Evolutionary conservation across 2,888 invertebrate genomes (phyloP), one percentile per base, ranked within the genome.

Genomic region (Pristionchus fissidentatus): DNA sequence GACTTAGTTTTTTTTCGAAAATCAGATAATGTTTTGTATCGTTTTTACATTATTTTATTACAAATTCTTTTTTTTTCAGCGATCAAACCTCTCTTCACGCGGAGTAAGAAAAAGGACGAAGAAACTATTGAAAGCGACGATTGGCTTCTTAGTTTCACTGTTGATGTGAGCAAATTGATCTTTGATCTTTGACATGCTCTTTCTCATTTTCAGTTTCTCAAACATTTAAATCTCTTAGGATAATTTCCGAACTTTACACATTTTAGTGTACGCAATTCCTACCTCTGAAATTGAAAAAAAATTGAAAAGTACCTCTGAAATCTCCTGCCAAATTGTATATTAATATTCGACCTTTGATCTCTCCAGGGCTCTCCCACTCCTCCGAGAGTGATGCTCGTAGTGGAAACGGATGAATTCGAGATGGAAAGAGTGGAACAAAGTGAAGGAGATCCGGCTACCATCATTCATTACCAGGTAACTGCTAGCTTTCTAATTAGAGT

Each of bases 61-160:
- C 10, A 10, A 15, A 49, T 19, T 15, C 10, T 8, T 22, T 29
- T 62, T 4, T 62, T 10, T 83, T 60, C 77, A 85, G 85, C 62
- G 7, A 87, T 88, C 83, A 87, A 91, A 80, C 88, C 89, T 32
- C 83, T 90, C 32, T 57, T 88, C 10, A 91, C 91, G 19, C 85
- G 85, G 22, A 77, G 78, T 70, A 88, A 89, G 84, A 88, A 86
- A 73, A 89, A 83, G 29, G 87, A 79, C 84, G 89, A 75, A 55
- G 41, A 60, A 15, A 66, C 73, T n/a, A 83, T 83, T 32, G 62
- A 43, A 15, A 62, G 62, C 32, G 80, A 81, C n/a, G 82, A 79
- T 32, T 90, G 90, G 90, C 52, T 86, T 22, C 79, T 90, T 46
- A 85, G 86, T 15, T 86, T 90, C 85, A 66, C 84, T 15, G 73